Base-by-base conservation (phyloP, 2,888 invertebrate species). In the Tiliacea citrago region DNA sequence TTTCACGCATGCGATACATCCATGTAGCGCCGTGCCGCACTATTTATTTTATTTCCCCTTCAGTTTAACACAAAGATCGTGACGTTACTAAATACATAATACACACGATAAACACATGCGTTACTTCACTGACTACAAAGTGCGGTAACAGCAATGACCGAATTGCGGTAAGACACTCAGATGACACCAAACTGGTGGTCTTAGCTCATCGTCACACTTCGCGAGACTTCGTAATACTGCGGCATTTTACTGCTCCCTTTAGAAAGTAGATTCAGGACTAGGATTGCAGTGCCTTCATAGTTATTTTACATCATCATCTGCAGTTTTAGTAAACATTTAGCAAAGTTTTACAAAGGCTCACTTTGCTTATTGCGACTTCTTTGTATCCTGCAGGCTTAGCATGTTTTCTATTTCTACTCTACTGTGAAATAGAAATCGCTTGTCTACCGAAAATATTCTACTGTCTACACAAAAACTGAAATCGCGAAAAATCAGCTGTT, bases 101-200 rank as follows among this genome's bases (percentile, higher is more conserved):
- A 65, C 55, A 77, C 60, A 69, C 57, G 39, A 67, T 58, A 63
- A 81, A 76, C n/a, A 57, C 45, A 60, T 39, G 66, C 5, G 68
- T 82, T 77, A 74, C 81, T 51, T 74, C 73, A 82, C 73, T n/a
- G 63, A 67, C 73, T 45, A 49, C 75, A 69, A 72, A 67, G 58
- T 80, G 75, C 60, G 58, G 73, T 73, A 81, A 85, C 63, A 69
- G 68, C 53, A 75, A 66, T 81, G 66, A 67, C 74, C 53, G 60
- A 70, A 81, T 70, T 72, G 74, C 66, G 61, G 65, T 74, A 73
- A 63, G 24, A 58, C 16, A 60, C 62, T 55, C n/a, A 71, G 73
- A 77, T 74, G 73, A 68, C 62, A 65, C 65, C 7, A 75, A 83
- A 73, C 77, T 75, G 79, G 70, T 84, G 66, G 61, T 77, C 65